These are phyloP conservation scores for Brienomyrus brachyistius DNA, from an alignment of 2,113 vertebrate genomes.

Conservation along the genomic window DNA sequence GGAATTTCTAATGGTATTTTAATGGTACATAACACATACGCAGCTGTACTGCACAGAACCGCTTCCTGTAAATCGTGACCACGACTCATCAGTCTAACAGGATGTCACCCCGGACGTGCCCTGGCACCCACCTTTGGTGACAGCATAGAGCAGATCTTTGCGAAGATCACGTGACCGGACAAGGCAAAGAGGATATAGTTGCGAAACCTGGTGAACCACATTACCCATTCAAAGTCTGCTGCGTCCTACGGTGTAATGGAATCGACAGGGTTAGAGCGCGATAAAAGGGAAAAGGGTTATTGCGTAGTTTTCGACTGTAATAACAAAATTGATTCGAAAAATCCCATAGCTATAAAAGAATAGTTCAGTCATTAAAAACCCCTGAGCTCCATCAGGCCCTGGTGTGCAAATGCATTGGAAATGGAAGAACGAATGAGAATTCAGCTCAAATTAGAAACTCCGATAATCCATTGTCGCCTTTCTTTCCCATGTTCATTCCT, in stretches of 20 bases:
- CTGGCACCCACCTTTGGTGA: constrained; percentile 74
- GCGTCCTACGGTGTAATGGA: constrained; percentile 61
- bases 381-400: background rate
- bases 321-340: background rate
- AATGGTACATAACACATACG: background rate
- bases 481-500: background rate
- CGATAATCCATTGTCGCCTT: background rate
- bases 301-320: background rate
- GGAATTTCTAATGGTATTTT: background rate
- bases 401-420: background rate
- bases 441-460: background rate
- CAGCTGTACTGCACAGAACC: background rate
- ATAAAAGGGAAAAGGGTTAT: background rate
- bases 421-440: background rate
- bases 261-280: background rate
- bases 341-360: background rate
- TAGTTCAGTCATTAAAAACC: background rate
- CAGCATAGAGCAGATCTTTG: constrained; percentile 84
- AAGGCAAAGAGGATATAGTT: constrained; percentile 84
- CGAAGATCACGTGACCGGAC: constrained; percentile 85
- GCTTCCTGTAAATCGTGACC: background rate
- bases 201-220: constrained; percentile 94
- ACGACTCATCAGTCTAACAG: background rate
- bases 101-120: background rate
- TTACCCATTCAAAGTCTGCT: constrained; percentile 90